A percentile compares a stretch with the other conserved stretches of the same genome.
Evolutionary conservation across 2,888 invertebrate genomes (phyloP).

Genomic region (Theretra japonica): DNA sequence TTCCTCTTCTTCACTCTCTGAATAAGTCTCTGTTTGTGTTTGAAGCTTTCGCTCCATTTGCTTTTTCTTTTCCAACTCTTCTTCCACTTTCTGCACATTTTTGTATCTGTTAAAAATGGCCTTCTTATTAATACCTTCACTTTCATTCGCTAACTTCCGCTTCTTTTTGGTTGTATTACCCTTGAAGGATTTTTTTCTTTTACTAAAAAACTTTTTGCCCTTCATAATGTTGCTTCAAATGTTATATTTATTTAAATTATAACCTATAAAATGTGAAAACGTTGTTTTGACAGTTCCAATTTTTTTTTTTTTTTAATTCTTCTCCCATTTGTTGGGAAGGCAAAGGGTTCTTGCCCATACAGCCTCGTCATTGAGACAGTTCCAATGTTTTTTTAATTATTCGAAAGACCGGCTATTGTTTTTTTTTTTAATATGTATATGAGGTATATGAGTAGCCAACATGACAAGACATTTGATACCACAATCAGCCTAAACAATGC

Average conservation of each 20-base stretch:
- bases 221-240: slow-evolving; percentile 48
- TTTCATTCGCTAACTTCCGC: slow-evolving; percentile 56
- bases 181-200: slow-evolving; percentile 57
- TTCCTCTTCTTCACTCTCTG: slow-evolving; percentile 81
- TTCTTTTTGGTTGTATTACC: slow-evolving; percentile 60
- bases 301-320: no score
- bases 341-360: no score
- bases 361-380: no score
- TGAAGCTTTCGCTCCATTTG: slow-evolving; percentile 66
- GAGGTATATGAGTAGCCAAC: no score
- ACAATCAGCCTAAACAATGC: no score
- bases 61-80: slow-evolving; percentile 74
- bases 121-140: slow-evolving; percentile 68
- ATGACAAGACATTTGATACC: no score
- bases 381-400: no score
- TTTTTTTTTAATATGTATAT: no score
- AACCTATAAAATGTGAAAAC: neutral
- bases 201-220: slow-evolving; percentile 57
- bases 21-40: slow-evolving; percentile 66
- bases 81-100: slow-evolving; percentile 77
- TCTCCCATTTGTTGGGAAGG: no score
- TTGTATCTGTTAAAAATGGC: slow-evolving; percentile 79
- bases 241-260: neutral
- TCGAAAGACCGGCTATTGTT: no score
- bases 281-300: no score